These are phyloP conservation scores for Empidonax alnorum DNA, from an alignment of 2,113 vertebrate species.

Conservation along the genomic window DNA sequence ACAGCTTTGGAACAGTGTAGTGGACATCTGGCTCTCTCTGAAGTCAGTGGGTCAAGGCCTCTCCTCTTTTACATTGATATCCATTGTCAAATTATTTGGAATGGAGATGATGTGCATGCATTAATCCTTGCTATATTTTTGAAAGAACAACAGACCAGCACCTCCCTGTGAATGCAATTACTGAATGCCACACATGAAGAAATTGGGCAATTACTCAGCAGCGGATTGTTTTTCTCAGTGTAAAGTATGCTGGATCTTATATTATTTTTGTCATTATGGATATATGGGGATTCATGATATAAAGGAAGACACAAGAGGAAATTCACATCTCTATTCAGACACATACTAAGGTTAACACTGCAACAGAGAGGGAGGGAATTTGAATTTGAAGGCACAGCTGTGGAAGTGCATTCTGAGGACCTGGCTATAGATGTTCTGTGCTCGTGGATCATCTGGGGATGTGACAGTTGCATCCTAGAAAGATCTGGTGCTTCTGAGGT, in stretches of 20 bases:
- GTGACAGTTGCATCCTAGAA: neutral
- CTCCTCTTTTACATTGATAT: neutral
- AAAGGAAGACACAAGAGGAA: neutral
- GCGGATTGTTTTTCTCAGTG: neutral
- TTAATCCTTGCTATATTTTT: neutral
- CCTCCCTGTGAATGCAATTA: neutral
- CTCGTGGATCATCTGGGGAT: neutral
- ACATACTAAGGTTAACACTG: neutral
- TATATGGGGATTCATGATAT: neutral
- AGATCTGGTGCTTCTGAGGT: neutral
- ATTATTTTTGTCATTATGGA: neutral
- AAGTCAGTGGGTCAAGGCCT: neutral
- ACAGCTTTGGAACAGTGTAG: neutral
- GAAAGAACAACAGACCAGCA: neutral
- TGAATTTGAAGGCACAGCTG: neutral
- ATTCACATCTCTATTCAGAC: neutral
- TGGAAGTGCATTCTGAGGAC: neutral
- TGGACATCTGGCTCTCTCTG: neutral
- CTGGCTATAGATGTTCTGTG: neutral
- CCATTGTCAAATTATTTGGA: neutral
- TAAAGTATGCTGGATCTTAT: neutral
- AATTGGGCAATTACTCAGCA: neutral
- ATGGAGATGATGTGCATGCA: neutral
- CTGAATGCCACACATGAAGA: neutral
- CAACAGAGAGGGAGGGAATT: neutral